Percentiles rank a stretch among this genome's conserved stretches.
phyloP scores from a whole-genome alignment of 2,113 vertebrate species.

The Atlantisia rogersi region DNA sequence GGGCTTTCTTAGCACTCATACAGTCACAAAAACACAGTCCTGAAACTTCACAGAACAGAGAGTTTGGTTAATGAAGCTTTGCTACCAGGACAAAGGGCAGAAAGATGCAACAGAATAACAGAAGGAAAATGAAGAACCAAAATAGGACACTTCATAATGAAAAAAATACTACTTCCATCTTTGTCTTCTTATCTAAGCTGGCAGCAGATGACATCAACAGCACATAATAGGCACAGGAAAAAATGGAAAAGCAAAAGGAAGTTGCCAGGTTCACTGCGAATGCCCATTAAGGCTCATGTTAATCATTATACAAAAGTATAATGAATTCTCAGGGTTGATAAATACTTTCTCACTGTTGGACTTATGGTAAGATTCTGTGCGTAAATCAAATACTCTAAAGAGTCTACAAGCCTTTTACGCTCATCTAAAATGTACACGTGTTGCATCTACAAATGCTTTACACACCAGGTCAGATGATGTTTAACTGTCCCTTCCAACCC shows the following conservation, averaged over 20 bases:
- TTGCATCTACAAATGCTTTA: not conserved
- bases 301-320: not conserved
- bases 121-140: not conserved
- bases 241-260: not conserved
- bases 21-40: not conserved
- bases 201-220: not conserved
- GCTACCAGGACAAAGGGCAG: not conserved
- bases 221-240: not conserved
- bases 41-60: not conserved
- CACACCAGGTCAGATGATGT: not conserved
- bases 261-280: not conserved
- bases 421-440: not conserved
- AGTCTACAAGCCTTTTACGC: not conserved
- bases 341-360: not conserved
- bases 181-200: not conserved
- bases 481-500: not conserved
- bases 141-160: not conserved
- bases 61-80: not conserved
- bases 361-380: not conserved
- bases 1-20: not conserved
- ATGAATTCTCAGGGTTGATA: not conserved
- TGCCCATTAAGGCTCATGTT: not conserved
- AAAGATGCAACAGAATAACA: not conserved
- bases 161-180: not conserved
- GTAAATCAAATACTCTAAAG: not conserved